Evolutionary conservation across 2,888 invertebrate genomes (phyloP).

Genomic region (Anoncus sp.): DNA sequence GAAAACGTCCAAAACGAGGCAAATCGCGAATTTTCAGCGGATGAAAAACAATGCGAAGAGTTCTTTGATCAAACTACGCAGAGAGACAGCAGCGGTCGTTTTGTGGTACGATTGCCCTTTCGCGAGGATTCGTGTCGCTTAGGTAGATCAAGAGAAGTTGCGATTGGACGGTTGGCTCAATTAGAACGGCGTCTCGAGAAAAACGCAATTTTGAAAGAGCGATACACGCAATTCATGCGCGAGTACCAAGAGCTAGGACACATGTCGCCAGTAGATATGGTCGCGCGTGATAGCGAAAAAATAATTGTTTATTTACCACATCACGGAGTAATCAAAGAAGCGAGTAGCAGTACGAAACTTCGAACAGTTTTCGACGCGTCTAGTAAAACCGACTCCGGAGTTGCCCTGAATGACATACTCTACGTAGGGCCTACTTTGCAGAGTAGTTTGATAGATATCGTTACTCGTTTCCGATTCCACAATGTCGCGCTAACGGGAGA

Average conservation of each 20-base stretch:
- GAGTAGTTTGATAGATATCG: no score
- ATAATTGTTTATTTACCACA: conserved; percentile 28
- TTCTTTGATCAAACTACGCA: conserved; percentile 13
- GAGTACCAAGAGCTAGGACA: conserved; percentile 30
- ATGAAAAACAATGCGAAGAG: conserved; percentile 9
- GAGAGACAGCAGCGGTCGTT: conserved; percentile 4
- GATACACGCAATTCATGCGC: conserved; percentile 25
- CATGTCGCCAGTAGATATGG: conserved; percentile 21
- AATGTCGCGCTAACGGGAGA: conserved; percentile 70
- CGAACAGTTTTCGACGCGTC: no score
- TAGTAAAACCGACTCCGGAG: no score
- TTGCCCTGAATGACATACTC: no score
- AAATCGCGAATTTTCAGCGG: not conserved
- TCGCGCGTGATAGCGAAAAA: not conserved
- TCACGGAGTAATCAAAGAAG: no score
- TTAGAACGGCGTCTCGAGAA: conserved; percentile 21
- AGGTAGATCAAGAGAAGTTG: conserved; percentile 7
- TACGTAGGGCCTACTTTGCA: no score
- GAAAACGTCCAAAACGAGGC: no score
- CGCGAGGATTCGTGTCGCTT: no score
- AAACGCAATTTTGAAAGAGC: not conserved
- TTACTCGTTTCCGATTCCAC: no score
- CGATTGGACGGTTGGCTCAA: conserved; percentile 6
- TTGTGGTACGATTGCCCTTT: conserved; percentile 21
- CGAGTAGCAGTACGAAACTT: no score